These are phyloP conservation scores for Recurvirostra avosetta DNA, from an alignment of 2,113 vertebrate species.

Conservation along the genomic window DNA sequence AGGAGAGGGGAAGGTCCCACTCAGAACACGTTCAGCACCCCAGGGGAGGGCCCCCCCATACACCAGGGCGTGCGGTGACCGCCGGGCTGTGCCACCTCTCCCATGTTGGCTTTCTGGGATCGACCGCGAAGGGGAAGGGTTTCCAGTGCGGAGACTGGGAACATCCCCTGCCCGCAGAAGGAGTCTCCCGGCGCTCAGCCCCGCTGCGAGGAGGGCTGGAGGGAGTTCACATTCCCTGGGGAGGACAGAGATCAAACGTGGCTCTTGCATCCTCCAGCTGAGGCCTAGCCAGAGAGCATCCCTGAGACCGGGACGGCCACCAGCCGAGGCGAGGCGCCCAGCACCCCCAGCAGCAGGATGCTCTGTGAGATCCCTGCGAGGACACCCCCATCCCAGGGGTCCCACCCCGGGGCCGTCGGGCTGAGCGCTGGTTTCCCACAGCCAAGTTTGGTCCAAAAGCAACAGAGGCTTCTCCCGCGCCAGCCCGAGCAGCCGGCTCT, in stretches of 20 bases:
- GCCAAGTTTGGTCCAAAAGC: neutral
- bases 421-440: neutral
- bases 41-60: neutral
- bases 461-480: neutral
- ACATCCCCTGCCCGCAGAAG: neutral
- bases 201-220: neutral
- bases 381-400: neutral
- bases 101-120: neutral
- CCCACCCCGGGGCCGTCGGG: neutral
- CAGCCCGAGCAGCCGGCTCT: neutral
- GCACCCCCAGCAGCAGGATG: neutral
- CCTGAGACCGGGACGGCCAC: neutral
- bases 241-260: neutral
- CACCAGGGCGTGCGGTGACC: accelerated
- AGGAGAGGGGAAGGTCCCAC: neutral
- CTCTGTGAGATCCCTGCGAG: neutral
- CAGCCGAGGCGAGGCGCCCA: neutral
- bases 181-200: neutral
- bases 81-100: neutral
- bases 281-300: neutral
- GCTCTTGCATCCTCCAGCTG: neutral
- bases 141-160: accelerated
- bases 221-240: neutral
- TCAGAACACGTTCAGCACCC: neutral
- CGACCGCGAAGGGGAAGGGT: neutral